Evolutionary conservation across 2,797 vertebrate species (phyloP).

Genomic region (Sebastolobus altivelis): DNA sequence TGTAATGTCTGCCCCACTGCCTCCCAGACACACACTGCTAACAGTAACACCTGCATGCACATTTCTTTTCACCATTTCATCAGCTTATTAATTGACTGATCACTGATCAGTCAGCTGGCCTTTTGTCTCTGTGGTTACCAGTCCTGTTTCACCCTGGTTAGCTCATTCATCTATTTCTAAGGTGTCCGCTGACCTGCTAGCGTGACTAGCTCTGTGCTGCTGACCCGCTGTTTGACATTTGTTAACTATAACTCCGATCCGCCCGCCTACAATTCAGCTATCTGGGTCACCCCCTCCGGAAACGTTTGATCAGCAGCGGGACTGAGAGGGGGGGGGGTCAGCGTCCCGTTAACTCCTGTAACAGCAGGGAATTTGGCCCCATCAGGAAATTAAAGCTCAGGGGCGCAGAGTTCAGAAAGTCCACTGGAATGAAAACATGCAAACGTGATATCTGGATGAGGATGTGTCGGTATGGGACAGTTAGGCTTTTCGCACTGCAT

Average conservation of each 20-base stretch:
- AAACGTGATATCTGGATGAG: constrained; percentile 10
- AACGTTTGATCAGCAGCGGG: constrained; percentile 40
- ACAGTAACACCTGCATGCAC: constrained; percentile 8
- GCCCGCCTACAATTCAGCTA: not conserved
- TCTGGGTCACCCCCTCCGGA: constrained; percentile 33
- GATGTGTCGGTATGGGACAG: not conserved
- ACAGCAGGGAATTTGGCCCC: constrained; percentile 29
- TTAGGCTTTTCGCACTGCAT: not conserved
- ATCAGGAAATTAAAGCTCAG: constrained; percentile 38
- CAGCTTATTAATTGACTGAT: not conserved
- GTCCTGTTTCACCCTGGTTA: not conserved
- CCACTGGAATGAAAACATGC: constrained; percentile 29
- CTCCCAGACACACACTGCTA: constrained; percentile 4
- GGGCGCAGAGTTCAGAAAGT: constrained; percentile 6
- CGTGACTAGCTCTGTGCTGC: constrained; percentile 9
- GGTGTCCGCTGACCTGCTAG: constrained; percentile 21
- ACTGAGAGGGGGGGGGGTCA: not conserved
- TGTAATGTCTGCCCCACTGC: constrained; percentile 64
- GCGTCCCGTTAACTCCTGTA: constrained; percentile 28
- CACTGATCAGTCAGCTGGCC: not conserved
- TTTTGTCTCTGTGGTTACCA: not conserved
- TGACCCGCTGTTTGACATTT: constrained; percentile 23
- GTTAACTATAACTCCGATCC: constrained; percentile 6
- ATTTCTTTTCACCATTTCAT: constrained; percentile 3
- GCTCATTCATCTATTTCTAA: not conserved